Base-by-base conservation (phyloP, 2,113 vertebrate genomes). In the Gorsachius goisagi region DNA sequence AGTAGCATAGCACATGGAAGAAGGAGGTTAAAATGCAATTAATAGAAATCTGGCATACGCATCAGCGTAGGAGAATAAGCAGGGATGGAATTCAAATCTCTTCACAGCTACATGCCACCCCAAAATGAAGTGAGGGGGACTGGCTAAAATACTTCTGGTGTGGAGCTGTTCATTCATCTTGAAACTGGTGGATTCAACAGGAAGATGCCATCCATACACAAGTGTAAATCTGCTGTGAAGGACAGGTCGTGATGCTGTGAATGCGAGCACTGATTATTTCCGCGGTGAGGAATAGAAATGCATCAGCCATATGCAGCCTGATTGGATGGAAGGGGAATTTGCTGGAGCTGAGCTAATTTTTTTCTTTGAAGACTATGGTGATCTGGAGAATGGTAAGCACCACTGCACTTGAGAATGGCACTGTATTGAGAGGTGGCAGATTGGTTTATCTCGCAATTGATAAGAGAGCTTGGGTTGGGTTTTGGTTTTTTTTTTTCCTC, bases 401-500 rank as follows among this genome's bases (percentile, higher is more conserved):
- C 14, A 50, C 63, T 73, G 59, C 30, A 11, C 32, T 74, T 75
- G 39, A 72, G 77, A 80, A 47, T 45, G 56, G 23, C 3, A 7
- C 12, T 2, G 1, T 37, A 26, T 6, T 37, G 49, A 5, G 28
- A 32, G 20, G 69, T 35, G 39, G 33, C 9, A 49, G 33, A 10
- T 76, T 19, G n/a, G 19, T 22, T 66, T 63, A 0, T 32, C 19
- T 50, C 22, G 0, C 9, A 9, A 2, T 1, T 1, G 1, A 2
- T 32, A 33, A 56, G 12, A 81, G 28, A 30, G 27, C 22, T 64
- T 21, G 33, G 2, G 8, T 37, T 89, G 24, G 28, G 11, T 37
- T 82, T 87, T 44, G 64, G 9, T 26, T 58, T 62, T 11, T 44
- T 56, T 32, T 22, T 12, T 12, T 6, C 9, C 19, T 35, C 27